A percentile compares a stretch with the other conserved stretches of the same genome.
Evolutionary conservation across 2,888 invertebrate species (phyloP).

Genomic region (Mimumesa dahlbomi): DNA sequence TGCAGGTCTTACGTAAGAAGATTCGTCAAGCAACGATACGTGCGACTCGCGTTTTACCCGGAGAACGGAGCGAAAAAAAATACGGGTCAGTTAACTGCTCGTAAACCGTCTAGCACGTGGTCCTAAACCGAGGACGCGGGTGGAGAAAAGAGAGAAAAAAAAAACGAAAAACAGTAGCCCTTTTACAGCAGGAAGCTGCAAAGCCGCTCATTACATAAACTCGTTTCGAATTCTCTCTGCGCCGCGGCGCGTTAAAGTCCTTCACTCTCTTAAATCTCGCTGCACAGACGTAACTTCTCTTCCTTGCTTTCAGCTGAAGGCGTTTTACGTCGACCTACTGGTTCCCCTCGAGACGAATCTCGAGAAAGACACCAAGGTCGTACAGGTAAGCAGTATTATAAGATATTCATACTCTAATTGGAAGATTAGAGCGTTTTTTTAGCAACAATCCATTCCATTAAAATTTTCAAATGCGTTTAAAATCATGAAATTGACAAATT

Average conservation of each 20-base stretch:
- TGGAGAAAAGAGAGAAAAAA: conserved; percentile 21
- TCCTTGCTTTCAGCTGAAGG: conserved; percentile 88
- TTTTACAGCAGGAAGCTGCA: conserved; percentile 13
- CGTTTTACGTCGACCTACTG: conserved; percentile 95
- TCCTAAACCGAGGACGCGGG: conserved; percentile 11
- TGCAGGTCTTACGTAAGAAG: no score
- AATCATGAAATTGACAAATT: no score
- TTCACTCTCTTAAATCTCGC: conserved; percentile 29
- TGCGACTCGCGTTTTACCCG: conserved; percentile 3
- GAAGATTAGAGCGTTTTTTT: no score
- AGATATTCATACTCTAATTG: neutral
- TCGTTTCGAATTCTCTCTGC: conserved; percentile 39
- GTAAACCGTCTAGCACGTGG: conserved; percentile 22
- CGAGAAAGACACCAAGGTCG: conserved; percentile 96
- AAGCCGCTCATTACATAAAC: conserved; percentile 52
- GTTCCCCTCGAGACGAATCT: conserved; percentile 96
- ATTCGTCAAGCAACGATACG: no score
- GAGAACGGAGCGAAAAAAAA: neutral
- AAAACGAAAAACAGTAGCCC: conserved; percentile 13
- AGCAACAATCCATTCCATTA: neutral
- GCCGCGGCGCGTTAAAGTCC: conserved; percentile 37
- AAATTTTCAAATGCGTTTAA: no score
- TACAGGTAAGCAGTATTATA: conserved; percentile 91
- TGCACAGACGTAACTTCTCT: conserved; percentile 10
- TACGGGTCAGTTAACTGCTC: conserved; percentile 25